Evolutionary conservation across 1,140 invertebrate species (phyloP).

Genomic region (Temnothorax nylanderi): DNA sequence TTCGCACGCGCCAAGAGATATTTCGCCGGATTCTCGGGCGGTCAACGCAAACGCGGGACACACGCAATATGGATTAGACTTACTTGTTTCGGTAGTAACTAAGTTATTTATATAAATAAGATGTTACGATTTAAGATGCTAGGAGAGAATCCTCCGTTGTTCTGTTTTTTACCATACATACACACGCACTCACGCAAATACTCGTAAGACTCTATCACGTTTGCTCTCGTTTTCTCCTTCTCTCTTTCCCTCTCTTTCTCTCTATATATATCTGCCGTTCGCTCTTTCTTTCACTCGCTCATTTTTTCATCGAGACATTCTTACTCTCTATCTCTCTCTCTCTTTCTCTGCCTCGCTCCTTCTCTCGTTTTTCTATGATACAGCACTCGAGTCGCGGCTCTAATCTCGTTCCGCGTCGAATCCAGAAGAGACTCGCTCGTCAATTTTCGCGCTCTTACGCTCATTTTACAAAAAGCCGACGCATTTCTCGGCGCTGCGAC

Average conservation of each 20-base stretch:
- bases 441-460: not conserved
- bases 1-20: conserved; percentile 35
- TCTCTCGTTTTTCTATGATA: conserved; percentile 63
- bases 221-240: conserved; percentile 24
- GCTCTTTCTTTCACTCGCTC: conserved; percentile 26
- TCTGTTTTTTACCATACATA: conserved; percentile 6
- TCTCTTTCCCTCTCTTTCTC: not conserved
- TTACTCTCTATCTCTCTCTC: conserved; percentile 19
- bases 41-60: conserved; percentile 76
- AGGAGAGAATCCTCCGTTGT: conserved; percentile 73
- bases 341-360: not conserved
- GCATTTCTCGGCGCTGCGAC: conserved; percentile 15
- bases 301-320: conserved; percentile 6
- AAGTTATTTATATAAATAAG: conserved; percentile 82
- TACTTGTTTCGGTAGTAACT: conserved; percentile 80
- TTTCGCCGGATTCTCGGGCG: conserved; percentile 60
- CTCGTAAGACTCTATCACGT: conserved; percentile 25
- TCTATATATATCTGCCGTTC: not conserved
- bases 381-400: conserved; percentile 59
- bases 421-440: conserved; percentile 13
- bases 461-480: conserved; percentile 48
- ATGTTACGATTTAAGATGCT: conserved; percentile 78
- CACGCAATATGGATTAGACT: conserved; percentile 81
- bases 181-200: conserved; percentile 8
- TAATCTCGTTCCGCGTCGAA: conserved; percentile 35